Conservation (phyloP, 2,797 vertebrate species). For the Coendou prehensilis region DNA sequence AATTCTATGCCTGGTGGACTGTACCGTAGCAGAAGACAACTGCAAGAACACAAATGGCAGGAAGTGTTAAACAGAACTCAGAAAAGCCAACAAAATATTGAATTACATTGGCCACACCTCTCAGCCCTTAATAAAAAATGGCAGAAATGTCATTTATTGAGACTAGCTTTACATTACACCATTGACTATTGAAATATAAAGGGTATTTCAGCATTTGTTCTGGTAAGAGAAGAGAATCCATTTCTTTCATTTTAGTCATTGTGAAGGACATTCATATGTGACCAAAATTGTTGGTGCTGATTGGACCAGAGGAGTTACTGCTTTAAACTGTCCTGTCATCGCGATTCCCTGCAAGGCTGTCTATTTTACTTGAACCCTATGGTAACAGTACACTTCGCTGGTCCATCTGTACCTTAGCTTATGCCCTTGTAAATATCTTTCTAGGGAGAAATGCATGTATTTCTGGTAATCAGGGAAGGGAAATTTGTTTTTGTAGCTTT, state of each 20-base stretch:
- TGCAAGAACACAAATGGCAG: not conserved
- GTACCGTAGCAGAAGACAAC: not conserved
- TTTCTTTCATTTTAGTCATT: conserved; percentile 11
- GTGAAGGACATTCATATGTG: not conserved
- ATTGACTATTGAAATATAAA: not conserved
- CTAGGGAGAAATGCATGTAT: not conserved
- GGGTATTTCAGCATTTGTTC: not conserved
- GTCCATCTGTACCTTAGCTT: not conserved
- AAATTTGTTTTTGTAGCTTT: not conserved
- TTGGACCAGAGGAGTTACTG: not conserved
- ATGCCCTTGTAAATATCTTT: conserved; percentile 1
- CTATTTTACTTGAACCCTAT: conserved; percentile 23
- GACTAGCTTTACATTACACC: not conserved
- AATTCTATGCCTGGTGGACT: not conserved
- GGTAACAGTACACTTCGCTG: not conserved
- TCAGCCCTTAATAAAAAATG: not conserved
- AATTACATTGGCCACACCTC: not conserved
- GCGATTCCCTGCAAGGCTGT: not conserved
- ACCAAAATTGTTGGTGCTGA: not conserved
- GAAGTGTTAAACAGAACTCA: not conserved
- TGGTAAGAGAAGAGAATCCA: not conserved
- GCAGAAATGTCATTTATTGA: not conserved
- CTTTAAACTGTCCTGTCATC: conserved; percentile 1
- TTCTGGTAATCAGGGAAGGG: not conserved
- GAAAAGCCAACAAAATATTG: not conserved